phyloP scores from a whole-genome alignment of 2,797 vertebrate species.

The Amblyopsis hoosieri region DNA sequence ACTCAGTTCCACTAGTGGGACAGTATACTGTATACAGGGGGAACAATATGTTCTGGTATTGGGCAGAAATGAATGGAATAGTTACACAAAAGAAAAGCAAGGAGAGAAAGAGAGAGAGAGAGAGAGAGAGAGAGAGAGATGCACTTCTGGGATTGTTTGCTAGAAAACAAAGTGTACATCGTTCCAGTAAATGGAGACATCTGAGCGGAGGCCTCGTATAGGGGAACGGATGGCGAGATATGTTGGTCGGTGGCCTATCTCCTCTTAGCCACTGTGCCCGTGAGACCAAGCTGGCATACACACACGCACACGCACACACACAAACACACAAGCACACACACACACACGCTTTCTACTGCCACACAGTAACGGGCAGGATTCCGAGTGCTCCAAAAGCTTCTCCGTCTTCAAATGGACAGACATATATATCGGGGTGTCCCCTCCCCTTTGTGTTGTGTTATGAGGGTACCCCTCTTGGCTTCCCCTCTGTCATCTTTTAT shows the following conservation, averaged over 20 bases:
- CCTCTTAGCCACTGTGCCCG: constrained; percentile 58
- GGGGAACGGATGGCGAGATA: constrained; percentile 32
- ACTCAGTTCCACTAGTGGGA: neutral
- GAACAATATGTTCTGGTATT: constrained; percentile 12
- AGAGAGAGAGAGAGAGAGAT: constrained; percentile 7
- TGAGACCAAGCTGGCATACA: constrained; percentile 58
- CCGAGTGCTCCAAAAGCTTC: constrained; percentile 15
- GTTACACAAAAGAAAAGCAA: constrained; percentile 3
- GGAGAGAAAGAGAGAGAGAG: constrained; percentile 6
- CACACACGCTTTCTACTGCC: constrained; percentile 25
- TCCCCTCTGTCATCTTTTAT: too few species aligned
- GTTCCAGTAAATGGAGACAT: constrained; percentile 50
- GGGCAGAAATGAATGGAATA: constrained; percentile 1
- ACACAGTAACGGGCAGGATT: constrained; percentile 29
- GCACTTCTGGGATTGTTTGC: neutral
- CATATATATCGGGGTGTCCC: constrained; percentile 66
- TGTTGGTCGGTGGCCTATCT: constrained; percentile 72
- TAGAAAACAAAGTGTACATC: neutral
- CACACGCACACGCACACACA: constrained; percentile 4
- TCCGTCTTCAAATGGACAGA: constrained; percentile 61
- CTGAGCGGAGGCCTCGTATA: constrained; percentile 15
- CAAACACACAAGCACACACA: constrained; percentile 3
- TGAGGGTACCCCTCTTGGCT: constrained; percentile 36
- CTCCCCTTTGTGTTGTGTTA: constrained; percentile 9
- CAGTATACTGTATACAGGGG: neutral